phyloP scores from a whole-genome alignment of 2,797 vertebrate genomes.

The Trachops cirrhosus region DNA sequence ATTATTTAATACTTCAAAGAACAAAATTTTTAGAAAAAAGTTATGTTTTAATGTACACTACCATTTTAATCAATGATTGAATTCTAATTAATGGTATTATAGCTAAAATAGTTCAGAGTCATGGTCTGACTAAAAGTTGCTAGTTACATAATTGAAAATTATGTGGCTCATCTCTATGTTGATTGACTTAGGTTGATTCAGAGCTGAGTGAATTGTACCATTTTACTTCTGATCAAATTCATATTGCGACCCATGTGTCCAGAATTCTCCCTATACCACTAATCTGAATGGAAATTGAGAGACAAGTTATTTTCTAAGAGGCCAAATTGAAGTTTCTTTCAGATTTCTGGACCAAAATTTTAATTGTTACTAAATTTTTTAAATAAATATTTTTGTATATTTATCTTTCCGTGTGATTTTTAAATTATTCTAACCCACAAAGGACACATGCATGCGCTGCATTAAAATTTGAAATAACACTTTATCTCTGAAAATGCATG shows the following conservation, averaged over 20 bases:
- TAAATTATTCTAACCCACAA: conserved; percentile 59
- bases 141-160: conserved; percentile 14
- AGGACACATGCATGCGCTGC: neutral
- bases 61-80: conserved; percentile 36
- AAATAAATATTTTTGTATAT: conserved; percentile 27
- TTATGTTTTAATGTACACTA: neutral
- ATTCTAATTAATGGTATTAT: conserved; percentile 23
- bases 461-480: conserved; percentile 60
- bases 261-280: neutral
- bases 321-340: neutral
- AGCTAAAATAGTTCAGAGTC: conserved; percentile 14
- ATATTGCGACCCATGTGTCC: neutral
- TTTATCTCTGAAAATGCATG: conserved; percentile 43
- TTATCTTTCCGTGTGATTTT: conserved; percentile 45
- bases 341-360: conserved; percentile 34
- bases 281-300: neutral
- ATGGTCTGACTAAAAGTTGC: conserved; percentile 36
- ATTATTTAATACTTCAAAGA: conserved; percentile 36
- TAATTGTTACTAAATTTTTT: conserved; percentile 19
- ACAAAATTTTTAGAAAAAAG: neutral
- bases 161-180: neutral
- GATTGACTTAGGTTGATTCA: conserved; percentile 13
- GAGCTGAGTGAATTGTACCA: neutral
- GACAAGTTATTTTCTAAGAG: neutral
- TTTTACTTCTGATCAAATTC: conserved; percentile 54